phyloP scores from a whole-genome alignment of 2,797 vertebrate species.

The Capromys pilorides region DNA sequence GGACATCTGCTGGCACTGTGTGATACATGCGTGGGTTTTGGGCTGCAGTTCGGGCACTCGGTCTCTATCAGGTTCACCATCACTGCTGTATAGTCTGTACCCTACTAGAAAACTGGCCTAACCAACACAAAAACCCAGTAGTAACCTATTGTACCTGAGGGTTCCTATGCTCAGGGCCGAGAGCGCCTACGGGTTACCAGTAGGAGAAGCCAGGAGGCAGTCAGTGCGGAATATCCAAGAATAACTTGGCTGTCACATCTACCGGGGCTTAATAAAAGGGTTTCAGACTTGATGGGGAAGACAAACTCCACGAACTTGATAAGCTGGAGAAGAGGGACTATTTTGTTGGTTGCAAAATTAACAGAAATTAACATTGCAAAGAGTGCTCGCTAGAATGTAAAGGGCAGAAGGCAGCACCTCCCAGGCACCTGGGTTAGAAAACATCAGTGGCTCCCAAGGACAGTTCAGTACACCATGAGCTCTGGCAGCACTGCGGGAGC shows the following conservation, averaged over 20 bases:
- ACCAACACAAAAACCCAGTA: neutral
- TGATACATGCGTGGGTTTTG: neutral
- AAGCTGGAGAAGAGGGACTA: neutral
- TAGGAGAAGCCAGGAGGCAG: neutral
- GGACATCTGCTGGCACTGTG: neutral
- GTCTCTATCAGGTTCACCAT: neutral
- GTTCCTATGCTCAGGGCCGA: neutral
- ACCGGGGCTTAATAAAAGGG: neutral
- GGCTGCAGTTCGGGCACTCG: neutral
- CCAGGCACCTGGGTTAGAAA: neutral
- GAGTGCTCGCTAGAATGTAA: neutral
- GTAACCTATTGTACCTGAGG: neutral
- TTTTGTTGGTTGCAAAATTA: conserved; percentile 8
- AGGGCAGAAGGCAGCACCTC: neutral
- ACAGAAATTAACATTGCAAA: neutral
- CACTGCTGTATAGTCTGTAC: neutral
- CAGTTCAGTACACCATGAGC: neutral
- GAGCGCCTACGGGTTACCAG: neutral
- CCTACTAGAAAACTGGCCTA: neutral
- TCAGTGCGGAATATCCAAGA: neutral
- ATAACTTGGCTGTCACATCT: neutral
- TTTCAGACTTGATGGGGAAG: neutral
- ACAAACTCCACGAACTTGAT: neutral
- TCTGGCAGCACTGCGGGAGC: neutral
- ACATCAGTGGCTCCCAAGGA: neutral